Conservation (phyloP, 2,888 invertebrate genomes). For the Monoplex corrugatus region DNA sequence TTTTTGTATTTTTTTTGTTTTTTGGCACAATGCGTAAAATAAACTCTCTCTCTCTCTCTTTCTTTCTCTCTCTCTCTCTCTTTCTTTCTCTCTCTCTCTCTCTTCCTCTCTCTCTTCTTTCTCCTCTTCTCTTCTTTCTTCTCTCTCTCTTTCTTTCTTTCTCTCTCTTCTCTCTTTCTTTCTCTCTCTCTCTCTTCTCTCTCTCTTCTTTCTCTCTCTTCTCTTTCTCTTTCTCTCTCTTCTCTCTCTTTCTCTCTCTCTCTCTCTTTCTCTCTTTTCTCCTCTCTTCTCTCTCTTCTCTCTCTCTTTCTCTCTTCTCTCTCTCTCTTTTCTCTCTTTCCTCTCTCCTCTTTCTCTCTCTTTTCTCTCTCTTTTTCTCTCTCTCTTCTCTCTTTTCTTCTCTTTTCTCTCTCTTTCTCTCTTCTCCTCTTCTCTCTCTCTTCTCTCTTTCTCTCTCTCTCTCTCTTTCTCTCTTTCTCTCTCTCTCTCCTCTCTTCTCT, state of each 20-base stretch:
- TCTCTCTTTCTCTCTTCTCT: too few relatives aligned
- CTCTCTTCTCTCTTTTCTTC: too few relatives aligned
- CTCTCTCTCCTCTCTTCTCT: not conserved
- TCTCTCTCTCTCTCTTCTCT: slow-evolving; percentile 3
- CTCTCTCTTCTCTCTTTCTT: not conserved
- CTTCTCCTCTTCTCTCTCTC: slow-evolving; percentile 3
- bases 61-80: not conserved
- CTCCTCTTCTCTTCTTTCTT: not conserved
- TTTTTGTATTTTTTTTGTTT: too few relatives aligned
- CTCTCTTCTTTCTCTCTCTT: not conserved
- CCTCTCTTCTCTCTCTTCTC: too few relatives aligned
- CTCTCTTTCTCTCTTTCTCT: not conserved
- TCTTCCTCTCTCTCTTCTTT: too few relatives aligned
- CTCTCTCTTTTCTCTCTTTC: too few relatives aligned
- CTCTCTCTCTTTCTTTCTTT: not conserved
- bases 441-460: not conserved
- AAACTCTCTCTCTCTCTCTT: not conserved
- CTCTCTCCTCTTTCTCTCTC: too few relatives aligned
- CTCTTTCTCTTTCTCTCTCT: slow-evolving; percentile 7
- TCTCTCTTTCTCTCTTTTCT: too few relatives aligned
- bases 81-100: not conserved
- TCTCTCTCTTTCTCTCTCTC: slow-evolving; percentile 32
- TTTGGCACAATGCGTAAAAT: too few relatives aligned
- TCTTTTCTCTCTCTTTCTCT: slow-evolving; percentile 38
- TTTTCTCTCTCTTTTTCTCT: too few relatives aligned